A percentile compares a stretch with the other conserved stretches of the same genome.
Conservation (phyloP, 2,797 vertebrate genomes). For the Toxotes lorentzi region DNA sequence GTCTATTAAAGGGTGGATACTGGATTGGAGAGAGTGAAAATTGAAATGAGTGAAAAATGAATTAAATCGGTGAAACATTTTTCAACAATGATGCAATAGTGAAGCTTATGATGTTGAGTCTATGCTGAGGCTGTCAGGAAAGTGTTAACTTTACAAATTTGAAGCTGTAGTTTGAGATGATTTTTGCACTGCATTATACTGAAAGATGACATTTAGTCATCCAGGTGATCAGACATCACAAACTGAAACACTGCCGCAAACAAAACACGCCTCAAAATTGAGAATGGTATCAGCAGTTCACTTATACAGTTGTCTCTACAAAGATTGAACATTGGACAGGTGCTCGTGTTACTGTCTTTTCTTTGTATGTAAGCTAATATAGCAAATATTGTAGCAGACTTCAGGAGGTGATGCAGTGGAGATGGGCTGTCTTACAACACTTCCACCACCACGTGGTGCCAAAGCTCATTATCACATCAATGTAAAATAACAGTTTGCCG, state of each 20-base stretch:
- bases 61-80: too few species aligned
- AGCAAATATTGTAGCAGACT: neutral
- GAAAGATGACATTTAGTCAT: neutral
- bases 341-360: neutral
- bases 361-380: neutral
- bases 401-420: neutral
- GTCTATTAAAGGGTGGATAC: neutral
- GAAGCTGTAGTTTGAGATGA: neutral
- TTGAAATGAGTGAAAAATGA: too few species aligned
- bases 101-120: neutral
- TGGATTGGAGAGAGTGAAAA: neutral
- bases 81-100: neutral
- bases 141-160: neutral
- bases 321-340: neutral
- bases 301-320: neutral
- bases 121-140: neutral
- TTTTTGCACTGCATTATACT: neutral
- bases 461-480: conserved; percentile 20
- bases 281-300: neutral
- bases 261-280: neutral
- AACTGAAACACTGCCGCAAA: neutral
- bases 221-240: neutral
- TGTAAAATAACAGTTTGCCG: conserved; percentile 12
- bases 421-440: conserved; percentile 9
- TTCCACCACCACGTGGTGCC: conserved; percentile 55